Conservation (phyloP, 1,140 invertebrate genomes). For the Pachypsylla venusta region DNA sequence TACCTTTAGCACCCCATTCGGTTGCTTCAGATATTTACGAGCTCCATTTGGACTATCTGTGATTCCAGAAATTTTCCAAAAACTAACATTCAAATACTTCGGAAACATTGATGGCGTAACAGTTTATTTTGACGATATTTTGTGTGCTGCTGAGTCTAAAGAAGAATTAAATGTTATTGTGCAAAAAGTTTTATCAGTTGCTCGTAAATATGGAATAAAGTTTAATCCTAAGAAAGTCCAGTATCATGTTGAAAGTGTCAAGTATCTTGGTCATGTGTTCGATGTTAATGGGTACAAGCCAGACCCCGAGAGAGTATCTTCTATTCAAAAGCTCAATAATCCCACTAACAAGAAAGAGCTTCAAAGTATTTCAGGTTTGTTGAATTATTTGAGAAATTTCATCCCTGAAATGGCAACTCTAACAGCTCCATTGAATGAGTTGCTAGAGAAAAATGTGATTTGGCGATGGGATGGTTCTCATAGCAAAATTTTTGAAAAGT, state of each 20-base stretch:
- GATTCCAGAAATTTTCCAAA: slow-evolving; percentile 19
- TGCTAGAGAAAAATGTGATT: slow-evolving; percentile 29
- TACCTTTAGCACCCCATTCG: slow-evolving; percentile 21
- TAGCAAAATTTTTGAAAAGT: slow-evolving; percentile 24
- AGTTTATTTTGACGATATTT: slow-evolving; percentile 29
- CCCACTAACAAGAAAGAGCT: slow-evolving; percentile 28
- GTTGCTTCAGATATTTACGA: slow-evolving; percentile 14
- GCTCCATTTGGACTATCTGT: slow-evolving; percentile 18
- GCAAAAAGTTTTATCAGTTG: slow-evolving; percentile 24
- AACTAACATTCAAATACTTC: slow-evolving; percentile 17
- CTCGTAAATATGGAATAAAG: slow-evolving; percentile 27
- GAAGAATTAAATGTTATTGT: slow-evolving; percentile 23
- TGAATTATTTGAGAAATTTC: slow-evolving; percentile 29
- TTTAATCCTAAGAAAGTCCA: slow-evolving; percentile 31
- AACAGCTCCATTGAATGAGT: slow-evolving; percentile 27
- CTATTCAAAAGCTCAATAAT: slow-evolving; percentile 27
- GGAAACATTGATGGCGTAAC: slow-evolving; percentile 14
- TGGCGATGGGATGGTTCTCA: slow-evolving; percentile 29
- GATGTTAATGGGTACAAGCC: slow-evolving; percentile 27
- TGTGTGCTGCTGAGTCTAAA: slow-evolving; percentile 20
- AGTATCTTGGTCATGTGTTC: slow-evolving; percentile 29
- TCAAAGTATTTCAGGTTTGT: slow-evolving; percentile 28
- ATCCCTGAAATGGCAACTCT: slow-evolving; percentile 29
- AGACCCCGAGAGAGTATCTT: slow-evolving; percentile 28
- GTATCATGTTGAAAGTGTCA: slow-evolving; percentile 25